These are phyloP conservation scores for Sympetrum striolatum DNA, from an alignment of 2,888 invertebrate species.

Conservation along the genomic window DNA sequence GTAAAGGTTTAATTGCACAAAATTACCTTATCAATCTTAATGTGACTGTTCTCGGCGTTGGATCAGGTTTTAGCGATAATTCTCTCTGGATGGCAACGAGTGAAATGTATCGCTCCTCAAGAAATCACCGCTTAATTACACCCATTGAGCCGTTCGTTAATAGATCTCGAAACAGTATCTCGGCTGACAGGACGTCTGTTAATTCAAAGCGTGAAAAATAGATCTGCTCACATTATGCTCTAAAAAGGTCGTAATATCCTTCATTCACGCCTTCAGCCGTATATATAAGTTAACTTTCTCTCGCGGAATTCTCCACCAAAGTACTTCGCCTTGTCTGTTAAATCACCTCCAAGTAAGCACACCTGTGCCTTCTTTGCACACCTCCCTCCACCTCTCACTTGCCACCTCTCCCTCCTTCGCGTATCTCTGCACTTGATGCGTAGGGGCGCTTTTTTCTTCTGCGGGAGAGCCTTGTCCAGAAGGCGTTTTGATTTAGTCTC, in stretches of 20 bases:
- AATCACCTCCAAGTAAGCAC: conserved; percentile 9
- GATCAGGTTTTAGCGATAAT: too few relatives aligned
- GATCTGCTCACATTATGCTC: not conserved
- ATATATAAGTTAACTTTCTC: not conserved
- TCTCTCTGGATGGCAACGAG: too few relatives aligned
- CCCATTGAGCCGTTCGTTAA: not conserved
- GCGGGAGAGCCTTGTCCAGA: conserved; percentile 2
- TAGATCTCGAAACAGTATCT: not conserved
- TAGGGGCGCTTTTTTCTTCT: not conserved
- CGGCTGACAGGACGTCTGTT: not conserved
- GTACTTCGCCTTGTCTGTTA: conserved; percentile 12
- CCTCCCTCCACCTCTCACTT: not conserved
- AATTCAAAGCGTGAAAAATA: not conserved
- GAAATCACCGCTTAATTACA: too few relatives aligned
- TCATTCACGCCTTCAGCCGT: not conserved
- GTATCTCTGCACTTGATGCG: not conserved
- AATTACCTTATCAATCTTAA: too few relatives aligned
- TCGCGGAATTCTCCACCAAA: not conserved
- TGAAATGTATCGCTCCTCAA: too few relatives aligned
- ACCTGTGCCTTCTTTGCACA: conserved; percentile 12
- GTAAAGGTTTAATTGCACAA: too few relatives aligned
- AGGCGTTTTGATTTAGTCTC: conserved; percentile 39
- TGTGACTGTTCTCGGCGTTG: too few relatives aligned
- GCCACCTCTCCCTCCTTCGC: not conserved
- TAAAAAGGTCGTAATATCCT: not conserved